phyloP scores from a whole-genome alignment of 2,888 invertebrate genomes.

The Macaria liturata region DNA sequence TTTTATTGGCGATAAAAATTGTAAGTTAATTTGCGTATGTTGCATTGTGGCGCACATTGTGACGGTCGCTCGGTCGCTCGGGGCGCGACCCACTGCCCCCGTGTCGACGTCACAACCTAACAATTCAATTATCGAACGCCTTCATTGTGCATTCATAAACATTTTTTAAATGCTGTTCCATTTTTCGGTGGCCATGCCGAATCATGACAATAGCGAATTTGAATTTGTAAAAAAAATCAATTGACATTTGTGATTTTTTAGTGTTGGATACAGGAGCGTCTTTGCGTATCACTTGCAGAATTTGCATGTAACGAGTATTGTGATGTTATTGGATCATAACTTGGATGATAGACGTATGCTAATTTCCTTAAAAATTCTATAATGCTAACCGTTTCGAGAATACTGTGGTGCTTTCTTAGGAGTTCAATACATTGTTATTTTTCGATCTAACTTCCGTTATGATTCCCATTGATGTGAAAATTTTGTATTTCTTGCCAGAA shows the following conservation, averaged over 20 bases:
- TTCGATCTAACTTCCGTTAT: constrained; percentile 74
- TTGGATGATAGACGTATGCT: constrained; percentile 76
- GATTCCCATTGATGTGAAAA: constrained; percentile 68
- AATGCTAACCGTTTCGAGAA: constrained; percentile 56
- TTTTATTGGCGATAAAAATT: constrained; percentile 78
- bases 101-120: constrained; percentile 61
- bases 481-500: constrained; percentile 46
- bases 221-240: constrained; percentile 57
- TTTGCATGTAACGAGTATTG: constrained; percentile 70
- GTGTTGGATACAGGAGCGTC: constrained; percentile 36
- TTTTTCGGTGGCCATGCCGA: constrained; percentile 68
- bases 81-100: constrained; percentile 79
- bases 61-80: constrained; percentile 43
- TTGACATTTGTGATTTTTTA: constrained; percentile 50
- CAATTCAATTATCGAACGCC: constrained; percentile 70
- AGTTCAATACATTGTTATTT: constrained; percentile 69
- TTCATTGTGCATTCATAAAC: constrained; percentile 65
- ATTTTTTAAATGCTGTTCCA: constrained; percentile 59
- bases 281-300: constrained; percentile 67
- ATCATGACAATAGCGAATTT: constrained; percentile 60
- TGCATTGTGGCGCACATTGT: constrained; percentile 74
- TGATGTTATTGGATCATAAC: constrained; percentile 72
- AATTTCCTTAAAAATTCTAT: constrained; percentile 61
- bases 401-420: constrained; percentile 42
- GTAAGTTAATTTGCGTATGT: constrained; percentile 78